Evolutionary conservation across 2,797 vertebrate genomes (phyloP).

Genomic region (Tympanoctomys barrerae): DNA sequence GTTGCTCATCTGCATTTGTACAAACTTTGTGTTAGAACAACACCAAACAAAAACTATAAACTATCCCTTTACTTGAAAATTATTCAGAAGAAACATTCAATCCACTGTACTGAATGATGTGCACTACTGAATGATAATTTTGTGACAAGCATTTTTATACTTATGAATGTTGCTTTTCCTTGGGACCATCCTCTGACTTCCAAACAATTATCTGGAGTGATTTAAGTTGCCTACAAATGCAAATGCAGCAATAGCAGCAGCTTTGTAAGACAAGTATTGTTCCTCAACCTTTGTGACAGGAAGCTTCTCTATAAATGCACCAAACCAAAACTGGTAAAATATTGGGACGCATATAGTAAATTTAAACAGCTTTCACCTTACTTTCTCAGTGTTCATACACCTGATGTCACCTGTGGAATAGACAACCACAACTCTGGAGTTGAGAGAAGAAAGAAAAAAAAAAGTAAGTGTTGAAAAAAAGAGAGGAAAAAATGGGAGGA

Average conservation of each 20-base stretch:
- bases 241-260: not conserved
- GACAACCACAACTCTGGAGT: not conserved
- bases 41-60: not conserved
- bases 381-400: not conserved
- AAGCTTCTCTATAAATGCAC: not conserved
- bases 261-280: not conserved
- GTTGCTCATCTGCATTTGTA: not conserved
- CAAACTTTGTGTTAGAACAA: not conserved
- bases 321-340: not conserved
- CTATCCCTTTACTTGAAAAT: not conserved
- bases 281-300: not conserved
- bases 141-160: not conserved
- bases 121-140: not conserved
- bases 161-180: not conserved
- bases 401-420: not conserved
- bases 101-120: not conserved
- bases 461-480: not conserved
- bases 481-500: not conserved
- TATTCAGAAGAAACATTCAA: not conserved
- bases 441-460: not conserved
- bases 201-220: not conserved
- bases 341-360: not conserved
- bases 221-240: not conserved
- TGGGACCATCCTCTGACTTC: not conserved
- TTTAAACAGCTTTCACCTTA: not conserved